Evolutionary conservation across 2,888 invertebrate genomes (phyloP).

Genomic region (Synanthedon tipuliformis): DNA sequence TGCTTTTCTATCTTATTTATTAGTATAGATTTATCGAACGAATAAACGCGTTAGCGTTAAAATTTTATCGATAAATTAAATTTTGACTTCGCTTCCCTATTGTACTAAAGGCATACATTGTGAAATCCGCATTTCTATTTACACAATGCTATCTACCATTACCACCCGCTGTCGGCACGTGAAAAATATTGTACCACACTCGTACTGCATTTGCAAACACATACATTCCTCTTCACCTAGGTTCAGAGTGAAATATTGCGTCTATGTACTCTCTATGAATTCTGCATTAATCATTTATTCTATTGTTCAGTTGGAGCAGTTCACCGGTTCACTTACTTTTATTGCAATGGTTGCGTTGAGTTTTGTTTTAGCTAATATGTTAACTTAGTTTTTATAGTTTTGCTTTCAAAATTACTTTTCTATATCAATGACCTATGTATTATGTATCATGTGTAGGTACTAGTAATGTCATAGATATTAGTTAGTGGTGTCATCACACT

Average conservation of each 20-base stretch:
- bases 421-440: too few species aligned
- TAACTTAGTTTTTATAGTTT: too few species aligned
- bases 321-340: too few species aligned
- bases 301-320: not conserved
- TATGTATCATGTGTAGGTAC: too few species aligned
- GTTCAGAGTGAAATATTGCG: slow-evolving; percentile 18
- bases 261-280: slow-evolving; percentile 15
- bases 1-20: too few species aligned
- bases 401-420: too few species aligned
- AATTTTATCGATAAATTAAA: not conserved
- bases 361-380: too few species aligned
- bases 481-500: too few species aligned
- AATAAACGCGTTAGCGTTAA: not conserved
- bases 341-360: too few species aligned
- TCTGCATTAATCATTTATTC: not conserved
- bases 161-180: slow-evolving; percentile 8
- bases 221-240: slow-evolving; percentile 15
- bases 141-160: slow-evolving; percentile 10
- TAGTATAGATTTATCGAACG: not conserved
- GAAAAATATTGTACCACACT: slow-evolving; percentile 17
- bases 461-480: too few species aligned
- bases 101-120: not conserved
- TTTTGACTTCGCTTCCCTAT: not conserved
- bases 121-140: slow-evolving; percentile 13
- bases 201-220: slow-evolving; percentile 9